phyloP scores from a whole-genome alignment of 2,888 invertebrate genomes.

The Steinernema hermaphroditum region DNA sequence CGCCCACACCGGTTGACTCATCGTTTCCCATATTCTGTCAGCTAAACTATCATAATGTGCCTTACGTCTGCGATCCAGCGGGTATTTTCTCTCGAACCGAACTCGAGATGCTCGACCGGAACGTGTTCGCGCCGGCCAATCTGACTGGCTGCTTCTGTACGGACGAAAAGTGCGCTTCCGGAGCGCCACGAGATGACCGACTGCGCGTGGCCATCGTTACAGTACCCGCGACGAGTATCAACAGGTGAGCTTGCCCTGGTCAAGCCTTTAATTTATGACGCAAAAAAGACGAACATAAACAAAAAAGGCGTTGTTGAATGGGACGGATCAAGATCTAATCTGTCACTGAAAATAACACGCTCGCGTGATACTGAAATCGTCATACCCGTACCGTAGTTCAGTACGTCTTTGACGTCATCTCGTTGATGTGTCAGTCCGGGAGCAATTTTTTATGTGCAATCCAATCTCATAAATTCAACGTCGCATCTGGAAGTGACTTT shows the following conservation, averaged over 20 bases:
- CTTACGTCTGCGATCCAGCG: slow-evolving; percentile 51
- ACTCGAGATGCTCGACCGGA: slow-evolving; percentile 46
- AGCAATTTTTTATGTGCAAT: slow-evolving; percentile 5
- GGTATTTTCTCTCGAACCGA: slow-evolving; percentile 50
- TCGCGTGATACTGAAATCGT: slow-evolving; percentile 1
- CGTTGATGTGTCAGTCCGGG: neutral
- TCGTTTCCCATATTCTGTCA: slow-evolving; percentile 49
- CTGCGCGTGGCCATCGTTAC: slow-evolving; percentile 38
- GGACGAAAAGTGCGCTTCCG: slow-evolving; percentile 26
- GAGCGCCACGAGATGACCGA: neutral
- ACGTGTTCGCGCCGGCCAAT: slow-evolving; percentile 41
- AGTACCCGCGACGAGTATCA: slow-evolving; percentile 41
- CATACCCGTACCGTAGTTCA: too few species aligned
- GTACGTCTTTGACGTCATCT: too few species aligned
- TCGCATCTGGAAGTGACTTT: slow-evolving; percentile 12
- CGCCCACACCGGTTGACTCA: slow-evolving; percentile 19
- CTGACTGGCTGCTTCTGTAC: slow-evolving; percentile 51
- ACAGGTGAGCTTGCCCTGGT: neutral
- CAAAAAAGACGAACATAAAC: neutral
- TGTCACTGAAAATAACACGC: neutral
- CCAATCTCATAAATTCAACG: slow-evolving; percentile 9
- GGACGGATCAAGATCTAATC: neutral
- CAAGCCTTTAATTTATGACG: neutral
- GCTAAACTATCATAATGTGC: slow-evolving; percentile 49
- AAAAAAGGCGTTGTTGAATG: neutral